Evolutionary conservation across 2,797 vertebrate genomes (phyloP), one percentile per base, ranked within the genome.

Genomic region (Parauchenoglanis punctatus): DNA sequence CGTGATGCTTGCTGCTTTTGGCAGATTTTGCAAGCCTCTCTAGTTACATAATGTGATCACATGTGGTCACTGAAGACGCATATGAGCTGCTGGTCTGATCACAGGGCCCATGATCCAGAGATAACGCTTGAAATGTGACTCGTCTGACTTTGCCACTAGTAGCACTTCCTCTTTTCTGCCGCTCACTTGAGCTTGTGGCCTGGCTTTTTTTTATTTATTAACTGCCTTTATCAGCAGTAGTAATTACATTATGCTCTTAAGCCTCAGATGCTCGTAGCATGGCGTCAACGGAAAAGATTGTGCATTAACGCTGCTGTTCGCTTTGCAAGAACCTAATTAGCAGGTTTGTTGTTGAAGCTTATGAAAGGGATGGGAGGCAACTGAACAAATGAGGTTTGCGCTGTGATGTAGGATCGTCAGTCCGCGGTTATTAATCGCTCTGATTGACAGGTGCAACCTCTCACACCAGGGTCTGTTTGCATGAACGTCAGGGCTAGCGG

Each of bases 211-310:
- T 90, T 61, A 7, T 49, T 49, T 49, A 89, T 90, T 87, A 88
- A 77, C 81, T 82, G 82, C 88, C 89, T 85, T 90, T 89, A 91
- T 89, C 82, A 78, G 77, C 81, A 58, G 72, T 84, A 58, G 87
- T 91, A 90, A 92, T 92, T 91, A 91, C 86, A 84, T 84, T 89
- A 84, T 52, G 4, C 88, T 88, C 81, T 85, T 84, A 84, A 90
- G 89, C 85, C 85, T 83, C 72, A 56, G 81, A 86, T 70, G 54
- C 85, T 83, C 17, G 11, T 49, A 3, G 77, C 59, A 6, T 68
- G 81, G 35, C 63, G 70, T 63, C 75, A 20, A 35, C 54, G 84
- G 72, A 86, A 88, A 88, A 54, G 63, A 85, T 85, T 70, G 80
- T 31, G 35, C 81, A 68, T 87, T 81, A 73, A 83, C 65, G 84